Evolutionary conservation across 1,140 invertebrate species (phyloP).

Genomic region (Platorchestia sp.): DNA sequence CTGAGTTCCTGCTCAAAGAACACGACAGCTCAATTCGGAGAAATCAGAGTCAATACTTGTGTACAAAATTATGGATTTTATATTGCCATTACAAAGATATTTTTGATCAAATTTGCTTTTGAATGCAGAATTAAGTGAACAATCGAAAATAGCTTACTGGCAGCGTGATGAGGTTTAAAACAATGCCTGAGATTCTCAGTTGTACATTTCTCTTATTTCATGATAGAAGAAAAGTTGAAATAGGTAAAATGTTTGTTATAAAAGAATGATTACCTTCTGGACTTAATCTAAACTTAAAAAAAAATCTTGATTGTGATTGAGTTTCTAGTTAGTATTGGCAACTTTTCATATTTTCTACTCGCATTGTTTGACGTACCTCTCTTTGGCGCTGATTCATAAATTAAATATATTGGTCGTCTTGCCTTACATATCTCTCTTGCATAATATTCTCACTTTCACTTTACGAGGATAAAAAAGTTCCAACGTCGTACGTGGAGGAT

Average conservation of each 20-base stretch:
- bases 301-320: too few relatives aligned
- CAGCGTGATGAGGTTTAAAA: neutral
- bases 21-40: too few relatives aligned
- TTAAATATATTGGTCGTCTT: too few relatives aligned
- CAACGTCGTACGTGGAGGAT: neutral
- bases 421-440: too few relatives aligned
- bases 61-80: neutral
- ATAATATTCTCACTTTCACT: neutral
- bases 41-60: neutral
- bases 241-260: neutral
- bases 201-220: neutral
- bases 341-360: too few relatives aligned
- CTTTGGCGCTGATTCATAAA: too few relatives aligned
- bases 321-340: too few relatives aligned
- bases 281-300: neutral
- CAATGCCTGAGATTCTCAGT: neutral
- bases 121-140: neutral
- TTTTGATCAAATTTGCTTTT: neutral
- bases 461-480: neutral
- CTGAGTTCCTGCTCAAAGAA: too few relatives aligned
- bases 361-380: too few relatives aligned
- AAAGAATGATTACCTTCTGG: neutral
- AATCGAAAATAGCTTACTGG: neutral
- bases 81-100: neutral
- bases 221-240: neutral